Evolutionary conservation across 2,888 invertebrate genomes (phyloP).

Genomic region (Idaea biselata): DNA sequence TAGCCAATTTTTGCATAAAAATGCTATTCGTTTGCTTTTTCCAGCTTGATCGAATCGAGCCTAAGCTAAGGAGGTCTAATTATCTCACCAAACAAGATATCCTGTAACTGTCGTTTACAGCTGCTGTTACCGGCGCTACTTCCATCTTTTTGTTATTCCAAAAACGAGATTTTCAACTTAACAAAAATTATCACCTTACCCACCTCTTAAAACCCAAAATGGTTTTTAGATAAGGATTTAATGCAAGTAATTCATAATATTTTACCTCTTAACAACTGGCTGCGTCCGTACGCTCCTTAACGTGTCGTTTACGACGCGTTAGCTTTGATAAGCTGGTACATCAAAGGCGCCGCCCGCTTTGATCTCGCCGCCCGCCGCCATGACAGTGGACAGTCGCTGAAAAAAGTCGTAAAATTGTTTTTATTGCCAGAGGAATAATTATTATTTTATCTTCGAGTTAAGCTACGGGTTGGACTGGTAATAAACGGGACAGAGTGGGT

Average conservation of each 20-base stretch:
- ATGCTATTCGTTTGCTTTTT: too few species aligned
- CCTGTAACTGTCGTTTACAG: too few species aligned
- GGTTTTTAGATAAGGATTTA: background rate
- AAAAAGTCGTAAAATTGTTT: constrained; percentile 43
- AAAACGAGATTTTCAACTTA: background rate
- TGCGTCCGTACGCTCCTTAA: constrained; percentile 37
- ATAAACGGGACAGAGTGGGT: background rate
- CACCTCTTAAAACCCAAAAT: background rate
- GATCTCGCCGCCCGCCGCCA: constrained; percentile 55
- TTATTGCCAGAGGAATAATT: constrained; percentile 38
- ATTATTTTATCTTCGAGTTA: constrained; percentile 23
- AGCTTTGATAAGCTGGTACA: constrained; percentile 49
- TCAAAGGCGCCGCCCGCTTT: constrained; percentile 61
- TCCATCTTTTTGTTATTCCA: background rate
- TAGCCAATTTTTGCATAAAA: too few species aligned
- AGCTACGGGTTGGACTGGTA: constrained; percentile 14
- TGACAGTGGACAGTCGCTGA: constrained; percentile 43
- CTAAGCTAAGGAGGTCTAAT: too few species aligned
- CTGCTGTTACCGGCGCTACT: background rate
- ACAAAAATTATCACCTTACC: background rate
- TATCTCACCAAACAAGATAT: too few species aligned
- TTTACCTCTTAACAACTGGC: constrained; percentile 20
- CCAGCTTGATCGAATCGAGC: too few species aligned
- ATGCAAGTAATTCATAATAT: constrained; percentile 13
- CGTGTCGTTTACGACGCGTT: constrained; percentile 56